Conservation (phyloP, 2,888 invertebrate genomes). For the Apamea monoglypha region DNA sequence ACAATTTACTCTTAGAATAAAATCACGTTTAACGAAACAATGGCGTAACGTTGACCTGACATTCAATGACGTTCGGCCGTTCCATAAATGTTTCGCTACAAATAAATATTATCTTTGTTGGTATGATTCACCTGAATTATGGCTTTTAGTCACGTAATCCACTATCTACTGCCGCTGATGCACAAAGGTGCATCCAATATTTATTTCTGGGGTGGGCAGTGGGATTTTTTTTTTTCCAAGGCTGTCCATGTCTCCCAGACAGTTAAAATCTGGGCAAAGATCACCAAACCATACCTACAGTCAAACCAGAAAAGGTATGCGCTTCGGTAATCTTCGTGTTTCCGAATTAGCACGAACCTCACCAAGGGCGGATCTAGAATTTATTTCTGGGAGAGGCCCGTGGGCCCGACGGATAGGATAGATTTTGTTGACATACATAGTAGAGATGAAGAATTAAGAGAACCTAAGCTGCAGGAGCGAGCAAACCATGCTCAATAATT, state of each 20-base stretch:
- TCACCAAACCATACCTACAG: background rate
- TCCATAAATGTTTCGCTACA: background rate
- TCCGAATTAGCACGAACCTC: background rate
- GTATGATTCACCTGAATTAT: conserved; percentile 4
- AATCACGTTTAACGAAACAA: conserved; percentile 15
- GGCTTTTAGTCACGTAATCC: background rate
- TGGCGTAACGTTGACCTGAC: background rate
- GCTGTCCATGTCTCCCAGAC: background rate
- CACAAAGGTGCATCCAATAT: background rate
- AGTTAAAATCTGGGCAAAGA: background rate
- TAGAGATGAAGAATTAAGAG: no score
- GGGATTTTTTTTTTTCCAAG: background rate
- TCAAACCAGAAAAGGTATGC: background rate
- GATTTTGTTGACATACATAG: background rate
- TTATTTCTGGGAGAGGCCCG: background rate
- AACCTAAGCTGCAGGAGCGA: no score
- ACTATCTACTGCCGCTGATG: background rate
- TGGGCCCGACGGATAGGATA: background rate
- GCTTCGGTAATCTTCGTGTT: background rate
- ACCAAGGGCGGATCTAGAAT: background rate
- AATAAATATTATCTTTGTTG: background rate
- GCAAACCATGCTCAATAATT: background rate
- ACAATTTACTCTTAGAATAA: conserved; percentile 8
- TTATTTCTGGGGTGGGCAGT: background rate
- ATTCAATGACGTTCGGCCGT: background rate